Evolutionary conservation across 1,140 invertebrate genomes (phyloP), one percentile per base, ranked within the genome.

Genomic region (Caenorhabditis brenneri): DNA sequence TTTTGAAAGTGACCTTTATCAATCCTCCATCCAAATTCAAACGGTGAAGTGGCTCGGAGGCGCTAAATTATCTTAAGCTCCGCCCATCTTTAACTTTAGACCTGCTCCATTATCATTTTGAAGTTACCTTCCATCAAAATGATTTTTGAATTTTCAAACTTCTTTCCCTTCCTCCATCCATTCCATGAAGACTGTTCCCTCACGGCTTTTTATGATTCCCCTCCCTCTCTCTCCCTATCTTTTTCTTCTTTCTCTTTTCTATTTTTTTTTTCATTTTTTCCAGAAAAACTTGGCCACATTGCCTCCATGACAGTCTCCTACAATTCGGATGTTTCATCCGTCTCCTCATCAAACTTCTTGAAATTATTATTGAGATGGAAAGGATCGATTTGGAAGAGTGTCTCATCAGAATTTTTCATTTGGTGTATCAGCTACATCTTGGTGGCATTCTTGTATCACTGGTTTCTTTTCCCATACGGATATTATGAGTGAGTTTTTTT

Each of bases 171-270:
- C 7, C 27, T 55, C n/a, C n/a, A n/a, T n/a, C 22, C n/a, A 2
- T 65, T 65, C 58, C n/a, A n/a, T n/a, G n/a, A 65, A 33, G 4
- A 6, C 5, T 65, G 7, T 36, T 12, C 7, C 29, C 33, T 36
- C n/a, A n/a, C n/a, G n/a, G 4, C n/a, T 65, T 65, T 65, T 65
- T 65, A 65, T 65, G 58, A 65, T 65, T 65, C n/a, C 53, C 31
- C 19, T 27, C 36, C 58, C 58, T 33, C 58, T 36, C 4, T 65
- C 7, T 65, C 31, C 31, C 12, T 65, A 9, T 0, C 19, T 65
- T 22, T 16, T 36, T 65, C 16, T 58, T 4, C 53, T 58, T 31
- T n/a, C 6, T 15, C 7, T n/a, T n/a, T n/a, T n/a, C n/a, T n/a
- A n/a, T 22, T 16, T 58, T 58, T 65, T 65, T 39, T 1, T 27